phyloP scores from a whole-genome alignment of 2,888 invertebrate species.

The Mythimna albipuncta region DNA sequence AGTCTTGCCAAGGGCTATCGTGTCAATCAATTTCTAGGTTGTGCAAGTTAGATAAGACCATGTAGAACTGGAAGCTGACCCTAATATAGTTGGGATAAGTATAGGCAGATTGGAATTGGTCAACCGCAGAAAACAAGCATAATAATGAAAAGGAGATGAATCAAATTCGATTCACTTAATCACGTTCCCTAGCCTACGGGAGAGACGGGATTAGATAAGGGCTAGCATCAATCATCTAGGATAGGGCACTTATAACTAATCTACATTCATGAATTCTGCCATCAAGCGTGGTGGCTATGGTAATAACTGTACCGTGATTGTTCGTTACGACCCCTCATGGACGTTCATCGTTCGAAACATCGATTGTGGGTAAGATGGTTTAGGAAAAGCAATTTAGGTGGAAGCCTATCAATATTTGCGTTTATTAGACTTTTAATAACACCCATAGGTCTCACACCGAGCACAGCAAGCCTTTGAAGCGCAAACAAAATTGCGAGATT shows the following conservation, averaged over 20 bases:
- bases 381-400: not conserved
- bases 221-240: conserved; percentile 13
- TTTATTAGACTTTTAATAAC: not conserved
- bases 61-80: too few relatives aligned
- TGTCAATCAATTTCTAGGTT: too few relatives aligned
- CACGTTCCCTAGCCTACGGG: not conserved
- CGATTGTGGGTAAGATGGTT: not conserved
- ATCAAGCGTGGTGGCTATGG: conserved; percentile 16
- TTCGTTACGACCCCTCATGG: conserved; percentile 20
- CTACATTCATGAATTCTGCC: conserved; percentile 56
- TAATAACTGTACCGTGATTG: conserved; percentile 28
- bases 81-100: too few relatives aligned
- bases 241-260: conserved; percentile 45
- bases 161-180: conserved; percentile 11
- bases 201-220: not conserved
- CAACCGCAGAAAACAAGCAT: not conserved
- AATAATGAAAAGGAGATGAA: not conserved
- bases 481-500: too few relatives aligned
- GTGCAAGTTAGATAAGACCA: too few relatives aligned
- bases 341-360: not conserved
- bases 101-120: too few relatives aligned
- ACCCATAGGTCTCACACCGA: too few relatives aligned
- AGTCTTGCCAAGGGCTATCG: too few relatives aligned
- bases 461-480: too few relatives aligned
- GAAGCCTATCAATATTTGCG: not conserved